Percentiles rank a stretch among this genome's conserved stretches.
Evolutionary conservation across 30 jellyfish, hydroid and myxozoan species (phyloP).

Genomic region (Aurelia aurita complex sp. Pacific): DNA sequence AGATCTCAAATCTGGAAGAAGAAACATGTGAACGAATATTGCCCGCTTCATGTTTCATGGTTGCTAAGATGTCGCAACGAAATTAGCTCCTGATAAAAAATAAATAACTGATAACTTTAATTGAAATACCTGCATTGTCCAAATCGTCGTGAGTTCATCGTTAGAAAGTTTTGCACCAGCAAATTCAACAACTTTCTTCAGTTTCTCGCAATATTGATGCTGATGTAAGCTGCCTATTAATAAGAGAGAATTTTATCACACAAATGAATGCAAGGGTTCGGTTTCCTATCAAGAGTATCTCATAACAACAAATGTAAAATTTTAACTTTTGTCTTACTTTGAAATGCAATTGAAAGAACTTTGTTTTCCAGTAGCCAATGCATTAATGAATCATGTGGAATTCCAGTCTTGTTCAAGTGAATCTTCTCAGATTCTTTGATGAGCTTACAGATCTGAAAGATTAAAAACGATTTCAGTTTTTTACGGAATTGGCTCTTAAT

Average conservation of each 20-base stretch:
- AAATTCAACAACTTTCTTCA: conserved; percentile 88
- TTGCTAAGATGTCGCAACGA: too few relatives aligned
- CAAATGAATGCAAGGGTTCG: too few relatives aligned
- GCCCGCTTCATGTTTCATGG: too few relatives aligned
- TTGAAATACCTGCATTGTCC: conserved; percentile 86
- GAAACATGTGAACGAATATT: too few relatives aligned
- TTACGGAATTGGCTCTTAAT: too few relatives aligned
- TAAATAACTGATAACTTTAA: too few relatives aligned
- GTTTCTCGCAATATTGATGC: conserved; percentile 92
- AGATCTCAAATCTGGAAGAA: too few relatives aligned
- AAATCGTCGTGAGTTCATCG: conserved; percentile 88
- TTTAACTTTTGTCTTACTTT: conserved; percentile 46
- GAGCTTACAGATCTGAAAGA: conserved; percentile 66
- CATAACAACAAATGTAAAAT: too few relatives aligned
- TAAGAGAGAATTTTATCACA: too few relatives aligned
- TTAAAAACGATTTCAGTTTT: not conserved
- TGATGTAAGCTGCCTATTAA: conserved; percentile 86
- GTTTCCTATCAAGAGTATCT: too few relatives aligned
- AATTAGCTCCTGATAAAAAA: too few relatives aligned
- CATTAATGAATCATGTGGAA: conserved; percentile 66
- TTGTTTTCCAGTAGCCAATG: conserved; percentile 92
- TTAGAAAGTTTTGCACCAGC: conserved; percentile 83
- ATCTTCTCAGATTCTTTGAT: conserved; percentile 78
- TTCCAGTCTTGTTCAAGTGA: conserved; percentile 49
- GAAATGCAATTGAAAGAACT: conserved; percentile 87